Evolutionary conservation across 2,113 vertebrate genomes (phyloP), one percentile per base, ranked within the genome.

Genomic region (Tapirus terrestris): DNA sequence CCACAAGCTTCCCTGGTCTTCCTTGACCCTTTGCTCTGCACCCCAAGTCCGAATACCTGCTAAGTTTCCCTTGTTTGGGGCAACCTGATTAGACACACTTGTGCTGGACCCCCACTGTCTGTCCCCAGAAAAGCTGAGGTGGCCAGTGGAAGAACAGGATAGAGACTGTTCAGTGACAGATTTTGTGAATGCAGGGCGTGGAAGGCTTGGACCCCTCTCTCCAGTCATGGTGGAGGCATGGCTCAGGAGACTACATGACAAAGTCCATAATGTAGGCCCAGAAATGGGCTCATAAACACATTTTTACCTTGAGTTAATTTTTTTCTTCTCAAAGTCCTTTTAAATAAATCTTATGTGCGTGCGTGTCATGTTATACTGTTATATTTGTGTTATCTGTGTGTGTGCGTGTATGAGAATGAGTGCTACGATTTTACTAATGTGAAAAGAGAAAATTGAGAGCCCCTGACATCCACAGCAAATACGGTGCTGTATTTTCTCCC

Each of bases 301-400:
- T 63, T 93, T n/a, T n/a, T 56, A 84, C 18, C 45, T 9, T 75
- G 68, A 77, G 12, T 76, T 94, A 76, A 90, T 48, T n/a, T 8
- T 36, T 82, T 76, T 76, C 67, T 92, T 84, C 39, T 91, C 53
- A 67, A 67, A 67, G 4, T 67, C 45, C 9, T 85, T 91, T 84
- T 18, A 85, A 79, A 75, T 88, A 56, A 67, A 63, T 68, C 33
- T 80, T 84, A 13, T 4, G 2, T 31, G 5, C 53, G 0, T 48
- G 9, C 33, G 1, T 72, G 6, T 77, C 33, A 67, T 58, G 33
- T 53, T 18, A 31, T 43, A 31, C 80, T 75, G 25, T 23, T 85
- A 29, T 58, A 8, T 20, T 11, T 70, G 25, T 80, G 11, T 31
- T 58, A 0, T 29, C 4, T 75, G 12, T 90, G 7, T 58, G 7